Evolutionary conservation across 2,797 vertebrate genomes (phyloP).

Genomic region (Kryptopterus vitreolus): DNA sequence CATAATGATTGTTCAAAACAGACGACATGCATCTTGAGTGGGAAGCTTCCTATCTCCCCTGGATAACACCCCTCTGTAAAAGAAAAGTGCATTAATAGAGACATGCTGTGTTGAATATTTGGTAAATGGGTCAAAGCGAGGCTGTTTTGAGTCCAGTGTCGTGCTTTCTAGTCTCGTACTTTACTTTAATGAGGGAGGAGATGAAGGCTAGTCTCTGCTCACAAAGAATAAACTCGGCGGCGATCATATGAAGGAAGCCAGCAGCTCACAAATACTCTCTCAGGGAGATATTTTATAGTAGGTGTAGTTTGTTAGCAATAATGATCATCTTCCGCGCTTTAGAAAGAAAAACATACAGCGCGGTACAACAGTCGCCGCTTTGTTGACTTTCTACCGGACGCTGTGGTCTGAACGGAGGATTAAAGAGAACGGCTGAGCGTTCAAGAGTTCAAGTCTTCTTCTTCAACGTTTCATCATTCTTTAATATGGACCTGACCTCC

Average conservation of each 20-base stretch:
- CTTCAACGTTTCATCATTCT: background rate
- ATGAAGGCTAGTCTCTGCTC: slow-evolving; percentile 26
- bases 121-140: slow-evolving; percentile 28
- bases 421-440: no score
- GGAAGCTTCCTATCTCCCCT: background rate
- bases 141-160: slow-evolving; percentile 11
- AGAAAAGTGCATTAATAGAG: background rate
- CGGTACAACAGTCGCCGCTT: background rate
- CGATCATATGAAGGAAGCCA: background rate
- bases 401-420: no score
- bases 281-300: background rate
- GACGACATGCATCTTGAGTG: background rate
- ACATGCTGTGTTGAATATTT: slow-evolving; percentile 5
- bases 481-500: background rate
- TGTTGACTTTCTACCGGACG: background rate
- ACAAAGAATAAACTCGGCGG: slow-evolving; percentile 22
- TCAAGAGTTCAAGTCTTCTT: background rate
- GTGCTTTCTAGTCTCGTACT: background rate
- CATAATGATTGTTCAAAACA: slow-evolving; percentile 2
- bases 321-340: background rate
- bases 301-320: slow-evolving; percentile 24
- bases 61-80: background rate
- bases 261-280: slow-evolving; percentile 17
- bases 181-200: slow-evolving; percentile 42
- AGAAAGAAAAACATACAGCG: background rate